These are phyloP conservation scores for Apotomis turbidana DNA, from an alignment of 2,888 invertebrate species.

Conservation along the genomic window DNA sequence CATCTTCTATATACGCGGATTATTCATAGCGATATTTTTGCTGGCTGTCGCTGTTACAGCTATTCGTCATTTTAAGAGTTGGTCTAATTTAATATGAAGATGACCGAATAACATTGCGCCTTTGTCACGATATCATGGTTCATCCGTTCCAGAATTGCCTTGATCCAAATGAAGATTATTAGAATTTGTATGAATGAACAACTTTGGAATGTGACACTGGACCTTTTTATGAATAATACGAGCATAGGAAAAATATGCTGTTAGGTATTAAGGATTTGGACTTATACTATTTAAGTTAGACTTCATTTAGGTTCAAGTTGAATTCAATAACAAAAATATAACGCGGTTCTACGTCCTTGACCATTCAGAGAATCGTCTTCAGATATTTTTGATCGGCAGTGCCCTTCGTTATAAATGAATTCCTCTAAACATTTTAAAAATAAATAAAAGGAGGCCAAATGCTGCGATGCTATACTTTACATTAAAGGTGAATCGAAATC, in stretches of 20 bases:
- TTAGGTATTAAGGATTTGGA: too few species aligned
- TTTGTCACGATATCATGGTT: conserved; percentile 20
- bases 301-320: too few species aligned
- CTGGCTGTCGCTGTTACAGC: conserved; percentile 29
- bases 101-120: conserved; percentile 9
- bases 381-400: not conserved
- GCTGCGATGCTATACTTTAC: too few species aligned
- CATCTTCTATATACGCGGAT: conserved; percentile 47
- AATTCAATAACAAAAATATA: not conserved
- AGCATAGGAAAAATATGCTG: not conserved
- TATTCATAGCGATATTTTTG: conserved; percentile 47
- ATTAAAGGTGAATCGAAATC: too few species aligned
- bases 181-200: not conserved
- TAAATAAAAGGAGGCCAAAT: too few species aligned
- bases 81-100: conserved; percentile 43
- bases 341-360: not conserved
- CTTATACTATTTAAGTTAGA: too few species aligned
- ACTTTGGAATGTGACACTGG: conserved; percentile 13
- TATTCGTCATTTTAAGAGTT: conserved; percentile 43
- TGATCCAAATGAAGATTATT: not conserved
- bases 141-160: conserved; percentile 22
- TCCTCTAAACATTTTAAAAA: not conserved
- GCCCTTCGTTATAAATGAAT: not conserved
- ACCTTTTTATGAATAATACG: not conserved
- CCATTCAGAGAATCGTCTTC: not conserved